Evolutionary conservation across 2,797 vertebrate genomes (phyloP).

Genomic region (Sarcoramphus papa): DNA sequence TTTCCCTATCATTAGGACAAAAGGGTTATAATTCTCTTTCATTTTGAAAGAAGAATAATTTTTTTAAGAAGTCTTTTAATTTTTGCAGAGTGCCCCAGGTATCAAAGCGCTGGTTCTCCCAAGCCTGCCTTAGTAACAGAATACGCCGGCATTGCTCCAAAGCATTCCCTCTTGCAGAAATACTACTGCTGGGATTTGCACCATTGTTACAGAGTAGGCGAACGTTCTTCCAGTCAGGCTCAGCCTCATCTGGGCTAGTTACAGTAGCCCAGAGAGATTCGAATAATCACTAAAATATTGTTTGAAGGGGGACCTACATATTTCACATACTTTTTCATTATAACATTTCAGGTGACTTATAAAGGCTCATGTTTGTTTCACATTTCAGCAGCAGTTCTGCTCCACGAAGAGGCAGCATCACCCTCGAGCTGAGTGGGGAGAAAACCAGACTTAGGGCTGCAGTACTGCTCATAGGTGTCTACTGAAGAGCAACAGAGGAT

Average conservation of each 20-base stretch:
- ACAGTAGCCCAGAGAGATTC: not conserved
- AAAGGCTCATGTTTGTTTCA: not conserved
- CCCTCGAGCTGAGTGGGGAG: not conserved
- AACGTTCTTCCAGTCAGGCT: not conserved
- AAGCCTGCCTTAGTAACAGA: conserved; percentile 5
- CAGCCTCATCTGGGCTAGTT: not conserved
- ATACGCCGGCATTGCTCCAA: not conserved
- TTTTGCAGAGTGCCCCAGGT: conserved; percentile 48
- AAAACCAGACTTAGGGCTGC: not conserved
- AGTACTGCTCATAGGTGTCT: not conserved
- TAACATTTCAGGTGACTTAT: not conserved
- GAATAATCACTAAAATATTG: not conserved
- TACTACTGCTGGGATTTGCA: not conserved
- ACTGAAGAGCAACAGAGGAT: not conserved
- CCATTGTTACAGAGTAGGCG: not conserved
- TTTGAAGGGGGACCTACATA: not conserved
- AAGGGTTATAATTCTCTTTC: conserved; percentile 60
- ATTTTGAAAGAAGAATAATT: conserved; percentile 34
- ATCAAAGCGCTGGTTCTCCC: not conserved
- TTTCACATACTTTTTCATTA: not conserved
- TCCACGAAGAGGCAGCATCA: not conserved
- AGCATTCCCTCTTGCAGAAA: not conserved
- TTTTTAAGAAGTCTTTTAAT: conserved; percentile 51
- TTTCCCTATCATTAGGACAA: conserved; percentile 57
- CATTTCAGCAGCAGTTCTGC: not conserved